Conservation (phyloP, 2,888 invertebrate species). For the Corythucha ciliata region DNA sequence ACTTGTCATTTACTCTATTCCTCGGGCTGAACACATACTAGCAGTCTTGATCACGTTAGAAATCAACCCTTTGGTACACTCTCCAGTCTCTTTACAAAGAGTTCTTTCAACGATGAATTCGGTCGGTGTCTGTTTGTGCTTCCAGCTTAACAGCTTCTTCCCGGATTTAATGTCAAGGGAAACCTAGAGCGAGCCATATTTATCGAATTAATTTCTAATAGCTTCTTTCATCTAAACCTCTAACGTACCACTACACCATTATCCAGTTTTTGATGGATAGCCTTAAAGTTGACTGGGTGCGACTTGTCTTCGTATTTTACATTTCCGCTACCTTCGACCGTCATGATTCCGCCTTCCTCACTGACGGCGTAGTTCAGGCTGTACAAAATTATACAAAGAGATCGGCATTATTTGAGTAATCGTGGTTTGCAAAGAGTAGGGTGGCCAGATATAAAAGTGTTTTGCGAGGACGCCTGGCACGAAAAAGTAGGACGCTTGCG, state of each 20-base stretch:
- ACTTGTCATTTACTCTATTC: too few relatives aligned
- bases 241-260: too few relatives aligned
- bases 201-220: too few relatives aligned
- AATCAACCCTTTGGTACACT: conserved; percentile 42
- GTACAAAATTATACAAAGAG: too few relatives aligned
- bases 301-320: conserved; percentile 59
- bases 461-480: too few relatives aligned
- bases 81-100: conserved; percentile 24
- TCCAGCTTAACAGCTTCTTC: conserved; percentile 17
- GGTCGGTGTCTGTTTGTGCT: conserved; percentile 16
- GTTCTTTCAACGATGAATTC: conserved; percentile 25
- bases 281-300: conserved; percentile 63
- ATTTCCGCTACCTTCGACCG: conserved; percentile 65
- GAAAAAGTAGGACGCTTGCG: too few relatives aligned
- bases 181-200: too few relatives aligned
- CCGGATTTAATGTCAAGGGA: conserved; percentile 24
- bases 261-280: conserved; percentile 47
- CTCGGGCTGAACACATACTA: too few relatives aligned
- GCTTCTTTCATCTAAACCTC: too few relatives aligned
- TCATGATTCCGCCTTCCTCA: conserved; percentile 59
- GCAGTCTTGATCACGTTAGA: conserved; percentile 12
- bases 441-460: too few relatives aligned
- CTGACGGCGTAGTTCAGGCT: conserved; percentile 61
- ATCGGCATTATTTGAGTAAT: too few relatives aligned
- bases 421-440: too few relatives aligned